A percentile compares a stretch with the other conserved stretches of the same genome.
Conservation (phyloP, 2,797 vertebrate genomes). For the Microchirus variegatus region DNA sequence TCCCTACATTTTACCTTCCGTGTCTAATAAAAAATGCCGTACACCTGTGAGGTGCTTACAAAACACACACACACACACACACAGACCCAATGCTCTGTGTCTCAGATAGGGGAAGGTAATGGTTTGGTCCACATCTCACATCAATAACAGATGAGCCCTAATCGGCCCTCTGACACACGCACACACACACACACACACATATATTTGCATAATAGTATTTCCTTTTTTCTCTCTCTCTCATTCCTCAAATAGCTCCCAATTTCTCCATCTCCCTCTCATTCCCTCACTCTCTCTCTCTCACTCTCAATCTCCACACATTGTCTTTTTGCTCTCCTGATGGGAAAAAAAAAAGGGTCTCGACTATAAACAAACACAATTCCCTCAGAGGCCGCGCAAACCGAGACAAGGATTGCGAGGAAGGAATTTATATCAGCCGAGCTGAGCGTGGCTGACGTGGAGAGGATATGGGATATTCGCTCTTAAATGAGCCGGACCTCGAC, state of each 20-base stretch:
- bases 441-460: constrained; percentile 63
- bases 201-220: constrained; percentile 99
- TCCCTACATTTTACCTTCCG: neutral
- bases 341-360: constrained; percentile 92
- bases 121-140: constrained; percentile 92
- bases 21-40: neutral
- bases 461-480: constrained; percentile 46
- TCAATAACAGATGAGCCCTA: constrained; percentile 99
- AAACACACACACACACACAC: neutral
- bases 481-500: constrained; percentile 27
- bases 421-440: constrained; percentile 91
- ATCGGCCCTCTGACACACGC: constrained; percentile 80
- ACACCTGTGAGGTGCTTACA: neutral
- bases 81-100: constrained; percentile 46
- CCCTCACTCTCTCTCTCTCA: constrained; percentile 42
- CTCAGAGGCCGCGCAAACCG: constrained; percentile 76
- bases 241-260: constrained; percentile 65
- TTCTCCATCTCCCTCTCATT: constrained; percentile 62
- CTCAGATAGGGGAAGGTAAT: constrained; percentile 83
- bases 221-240: constrained; percentile 74
- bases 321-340: constrained; percentile 76
- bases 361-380: constrained; percentile 97
- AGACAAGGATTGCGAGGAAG: constrained; percentile 88
- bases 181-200: constrained; percentile 33
- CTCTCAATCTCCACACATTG: constrained; percentile 60